A percentile compares a stretch with the other conserved stretches of the same genome.
These are phyloP conservation scores for Eurystomus glaucurus DNA, from an alignment of 2,797 vertebrate species.

Conservation along the genomic window DNA sequence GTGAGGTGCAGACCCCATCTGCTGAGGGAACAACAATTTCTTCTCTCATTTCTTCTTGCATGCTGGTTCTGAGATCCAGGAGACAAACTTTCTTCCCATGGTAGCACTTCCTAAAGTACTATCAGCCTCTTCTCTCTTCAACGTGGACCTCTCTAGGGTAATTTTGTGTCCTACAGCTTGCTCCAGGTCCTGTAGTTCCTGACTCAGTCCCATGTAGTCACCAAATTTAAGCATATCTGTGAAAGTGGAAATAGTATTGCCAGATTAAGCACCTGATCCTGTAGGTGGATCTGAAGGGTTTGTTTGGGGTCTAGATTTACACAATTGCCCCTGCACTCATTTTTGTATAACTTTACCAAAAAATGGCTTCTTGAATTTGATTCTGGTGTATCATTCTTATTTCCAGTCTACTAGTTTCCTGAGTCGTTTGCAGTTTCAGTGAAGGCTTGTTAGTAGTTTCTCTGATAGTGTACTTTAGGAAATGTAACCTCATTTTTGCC, in stretches of 20 bases:
- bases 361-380: background rate
- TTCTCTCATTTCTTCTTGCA: background rate
- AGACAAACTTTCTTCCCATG: background rate
- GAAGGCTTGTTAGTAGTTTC: background rate
- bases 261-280: background rate
- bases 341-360: background rate
- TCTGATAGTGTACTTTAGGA: background rate
- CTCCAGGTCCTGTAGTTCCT: background rate
- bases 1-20: background rate
- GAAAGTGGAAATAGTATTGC: background rate
- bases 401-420: background rate
- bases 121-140: background rate
- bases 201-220: fast-evolving
- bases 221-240: background rate
- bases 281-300: background rate
- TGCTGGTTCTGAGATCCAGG: background rate
- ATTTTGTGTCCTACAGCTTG: background rate
- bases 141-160: background rate
- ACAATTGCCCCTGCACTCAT: background rate
- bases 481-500: background rate
- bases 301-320: background rate
- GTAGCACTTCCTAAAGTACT: background rate
- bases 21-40: background rate
- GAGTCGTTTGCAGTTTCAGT: constrained; percentile 1
- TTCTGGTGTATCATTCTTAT: background rate